Percentiles rank a stretch among this genome's conserved stretches.
phyloP scores from a whole-genome alignment of 1,140 invertebrate species.

The Atta colombica region DNA sequence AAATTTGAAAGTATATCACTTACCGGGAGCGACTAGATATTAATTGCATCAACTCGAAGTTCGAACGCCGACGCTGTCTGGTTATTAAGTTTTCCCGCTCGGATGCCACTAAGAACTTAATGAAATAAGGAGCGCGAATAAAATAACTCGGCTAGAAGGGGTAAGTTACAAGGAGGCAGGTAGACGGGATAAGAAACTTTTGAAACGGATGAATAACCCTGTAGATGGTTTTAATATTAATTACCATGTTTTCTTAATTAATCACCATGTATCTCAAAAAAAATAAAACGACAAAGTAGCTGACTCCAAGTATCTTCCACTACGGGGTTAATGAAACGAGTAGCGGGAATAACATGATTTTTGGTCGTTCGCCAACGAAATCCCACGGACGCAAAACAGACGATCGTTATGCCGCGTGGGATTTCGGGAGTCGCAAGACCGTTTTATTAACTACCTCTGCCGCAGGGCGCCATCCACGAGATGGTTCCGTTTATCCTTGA shows the following conservation, averaged over 20 bases:
- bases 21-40: slow-evolving; percentile 47
- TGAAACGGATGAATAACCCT: slow-evolving; percentile 15
- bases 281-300: slow-evolving; percentile 7
- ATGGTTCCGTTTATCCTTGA: slow-evolving; percentile 66
- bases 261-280: slow-evolving; percentile 9
- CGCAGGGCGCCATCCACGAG: slow-evolving; percentile 59
- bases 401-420: slow-evolving; percentile 61
- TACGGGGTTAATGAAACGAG: slow-evolving; percentile 42
- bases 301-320: not conserved
- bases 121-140: slow-evolving; percentile 53
- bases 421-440: slow-evolving; percentile 61
- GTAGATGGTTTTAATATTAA: slow-evolving; percentile 26
- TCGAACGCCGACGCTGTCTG: slow-evolving; percentile 34
- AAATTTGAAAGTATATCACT: slow-evolving; percentile 57
- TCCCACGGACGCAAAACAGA: slow-evolving; percentile 43
- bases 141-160: slow-evolving; percentile 43
- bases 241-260: slow-evolving; percentile 13
- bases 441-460: slow-evolving; percentile 70
- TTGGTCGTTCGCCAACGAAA: slow-evolving; percentile 49
- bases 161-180: not conserved
- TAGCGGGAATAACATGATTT: slow-evolving; percentile 59
- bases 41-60: slow-evolving; percentile 55
- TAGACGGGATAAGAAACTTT: slow-evolving; percentile 22
- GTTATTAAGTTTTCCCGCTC: slow-evolving; percentile 56
- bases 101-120: slow-evolving; percentile 18